These are phyloP conservation scores for Nomada fabriciana DNA, from an alignment of 2,888 invertebrate species.

Conservation along the genomic window DNA sequence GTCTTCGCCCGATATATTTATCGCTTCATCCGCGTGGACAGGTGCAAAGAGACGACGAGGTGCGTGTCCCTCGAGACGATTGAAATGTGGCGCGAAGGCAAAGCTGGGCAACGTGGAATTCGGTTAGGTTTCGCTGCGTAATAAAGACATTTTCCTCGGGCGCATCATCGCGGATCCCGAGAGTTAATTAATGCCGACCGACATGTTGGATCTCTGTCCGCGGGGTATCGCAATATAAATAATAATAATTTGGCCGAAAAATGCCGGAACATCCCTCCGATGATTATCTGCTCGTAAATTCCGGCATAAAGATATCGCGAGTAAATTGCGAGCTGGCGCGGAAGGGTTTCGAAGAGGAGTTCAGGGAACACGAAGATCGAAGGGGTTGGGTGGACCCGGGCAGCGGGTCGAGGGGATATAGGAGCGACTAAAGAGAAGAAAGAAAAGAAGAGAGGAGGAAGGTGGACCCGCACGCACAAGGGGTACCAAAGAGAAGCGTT, in stretches of 20 bases:
- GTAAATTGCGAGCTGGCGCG: slow-evolving; percentile 81
- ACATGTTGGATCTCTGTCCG: slow-evolving; percentile 69
- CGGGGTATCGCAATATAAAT: slow-evolving; percentile 80
- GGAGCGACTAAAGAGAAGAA: slow-evolving; percentile 24
- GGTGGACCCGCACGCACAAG: slow-evolving; percentile 55
- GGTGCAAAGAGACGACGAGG: too few species aligned
- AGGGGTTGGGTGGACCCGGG: slow-evolving; percentile 14
- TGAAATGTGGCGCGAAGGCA: background rate
- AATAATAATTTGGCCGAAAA: slow-evolving; percentile 83
- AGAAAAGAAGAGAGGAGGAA: slow-evolving; percentile 7
- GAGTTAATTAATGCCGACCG: slow-evolving; percentile 79
- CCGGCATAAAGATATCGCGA: slow-evolving; percentile 83
- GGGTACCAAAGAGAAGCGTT: slow-evolving; percentile 44
- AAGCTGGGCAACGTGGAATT: background rate
- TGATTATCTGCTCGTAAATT: slow-evolving; percentile 84
- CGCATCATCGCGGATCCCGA: slow-evolving; percentile 65
- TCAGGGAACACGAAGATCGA: slow-evolving; percentile 41
- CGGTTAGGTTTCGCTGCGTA: slow-evolving; percentile 57
- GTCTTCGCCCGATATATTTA: too few species aligned
- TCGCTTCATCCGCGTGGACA: too few species aligned
- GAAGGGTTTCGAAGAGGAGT: slow-evolving; percentile 60
- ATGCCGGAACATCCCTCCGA: slow-evolving; percentile 84
- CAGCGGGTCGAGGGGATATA: slow-evolving; percentile 18
- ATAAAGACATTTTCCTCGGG: slow-evolving; percentile 82
- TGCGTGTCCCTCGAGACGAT: background rate